Base-by-base conservation (phyloP, 2,888 invertebrate genomes). In the Cynaeus angustus region DNA sequence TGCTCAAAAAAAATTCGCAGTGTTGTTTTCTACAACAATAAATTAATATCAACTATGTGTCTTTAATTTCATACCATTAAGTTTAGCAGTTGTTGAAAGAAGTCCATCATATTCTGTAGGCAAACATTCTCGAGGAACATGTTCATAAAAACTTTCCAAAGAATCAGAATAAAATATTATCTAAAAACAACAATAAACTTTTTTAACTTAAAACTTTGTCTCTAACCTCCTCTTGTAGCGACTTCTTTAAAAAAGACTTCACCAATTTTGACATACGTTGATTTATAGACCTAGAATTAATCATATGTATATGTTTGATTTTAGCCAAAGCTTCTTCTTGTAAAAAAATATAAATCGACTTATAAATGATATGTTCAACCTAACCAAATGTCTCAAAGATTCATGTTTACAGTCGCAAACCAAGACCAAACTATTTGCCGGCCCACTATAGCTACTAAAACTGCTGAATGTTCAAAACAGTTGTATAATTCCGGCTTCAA, bases 41-140 rank as follows among this genome's bases (percentile, higher is more conserved):
- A 33, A 4, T 2, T 33, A 33, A 7, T 1, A 1, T 7, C 33
- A 33, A 7, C 1, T 33, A 7, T n/a, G 33, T 21, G 21, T 21
- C 4, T 21, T 21, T 21, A 21, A 21, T 21, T 1, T 21, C 33
- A 4, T 33, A 33, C 33, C 33, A 33, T 33, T 7, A 9, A 33
- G 7, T 33, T 33, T 7, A 4, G 7, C 33, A n/a, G n/a, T 33
- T n/a, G 33, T 33, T 7, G n/a, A 6, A n/a, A 41, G 12, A 3
- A 1, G 5, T 6, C 41, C 41, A 6, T 12, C 41, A 12, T 10
- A 41, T 10, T 41, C 41, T n/a, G 1, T 12, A 13, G 41, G 41
- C n/a, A 41, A 12, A 41, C 41, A 41, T 12, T 41, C 41, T n/a
- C 2, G 7, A 6, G 41, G 41, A n/a, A 41, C 41, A n/a, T 41